These are phyloP conservation scores for Embidobia sp. DNA, from an alignment of 2,888 invertebrate species.

Conservation along the genomic window DNA sequence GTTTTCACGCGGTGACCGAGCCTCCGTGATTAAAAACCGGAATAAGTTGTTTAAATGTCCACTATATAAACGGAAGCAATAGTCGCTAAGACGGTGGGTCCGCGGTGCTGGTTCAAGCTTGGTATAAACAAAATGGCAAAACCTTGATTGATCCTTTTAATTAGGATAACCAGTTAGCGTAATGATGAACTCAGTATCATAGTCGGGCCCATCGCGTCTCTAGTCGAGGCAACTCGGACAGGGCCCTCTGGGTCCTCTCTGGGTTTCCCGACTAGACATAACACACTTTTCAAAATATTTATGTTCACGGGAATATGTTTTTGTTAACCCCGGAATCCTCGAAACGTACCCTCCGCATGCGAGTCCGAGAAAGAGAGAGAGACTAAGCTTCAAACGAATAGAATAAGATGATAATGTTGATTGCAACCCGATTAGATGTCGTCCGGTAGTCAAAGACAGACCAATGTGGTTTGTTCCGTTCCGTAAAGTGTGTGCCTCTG, in stretches of 20 bases:
- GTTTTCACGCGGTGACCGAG: slow-evolving; percentile 80
- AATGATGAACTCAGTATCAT: slow-evolving; percentile 25
- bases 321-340: slow-evolving; percentile 72
- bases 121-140: slow-evolving; percentile 8
- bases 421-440: slow-evolving; percentile 15
- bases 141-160: slow-evolving; percentile 12
- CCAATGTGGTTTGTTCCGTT: slow-evolving; percentile 19
- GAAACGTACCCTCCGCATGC: slow-evolving; percentile 74
- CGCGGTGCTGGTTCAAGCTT: slow-evolving; percentile 43
- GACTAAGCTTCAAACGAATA: not conserved
- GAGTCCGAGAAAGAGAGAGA: slow-evolving; percentile 75
- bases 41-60: slow-evolving; percentile 82
- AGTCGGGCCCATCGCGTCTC: slow-evolving; percentile 72
- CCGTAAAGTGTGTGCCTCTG: slow-evolving; percentile 80
- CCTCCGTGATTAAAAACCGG: slow-evolving; percentile 82
- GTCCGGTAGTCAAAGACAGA: slow-evolving; percentile 23
- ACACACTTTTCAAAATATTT: slow-evolving; percentile 80
- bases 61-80: slow-evolving; percentile 81
- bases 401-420: slow-evolving; percentile 1
- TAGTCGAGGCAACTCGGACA: slow-evolving; percentile 67
- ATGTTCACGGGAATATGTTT: slow-evolving; percentile 78
- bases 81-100: slow-evolving; percentile 79
- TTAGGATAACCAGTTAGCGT: not conserved
- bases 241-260: slow-evolving; percentile 17
- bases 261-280: slow-evolving; percentile 71